Base-by-base conservation (phyloP, 2,113 vertebrate genomes). In the Rhodinocichla rosea region DNA sequence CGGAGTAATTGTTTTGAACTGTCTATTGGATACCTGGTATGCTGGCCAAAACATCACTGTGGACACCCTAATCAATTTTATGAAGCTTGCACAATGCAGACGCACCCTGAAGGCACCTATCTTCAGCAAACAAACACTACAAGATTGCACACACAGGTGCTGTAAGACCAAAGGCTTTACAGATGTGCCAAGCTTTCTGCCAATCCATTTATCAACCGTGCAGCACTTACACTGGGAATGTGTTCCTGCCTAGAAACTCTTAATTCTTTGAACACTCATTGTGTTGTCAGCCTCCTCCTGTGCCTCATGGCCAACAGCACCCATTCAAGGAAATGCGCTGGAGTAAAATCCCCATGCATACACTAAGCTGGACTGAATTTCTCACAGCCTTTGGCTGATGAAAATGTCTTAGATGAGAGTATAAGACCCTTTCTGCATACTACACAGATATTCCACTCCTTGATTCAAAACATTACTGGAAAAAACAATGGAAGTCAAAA, bases 301-400 rank as follows among this genome's bases (percentile, higher is more conserved):
- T 35, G 21, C 28, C 50, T 33, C 60, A 60, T 2, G 2, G 19
- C 10, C 17, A 87, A 4, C 18, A 39, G 10, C 20, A 30, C 4
- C 10, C 13, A 20, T 1, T 40, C 37, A 33, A 45, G 8, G 40
- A 47, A 56, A 67, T 21, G 21, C 10, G 12, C n/a, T 0, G 0
- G 13, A 56, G 4, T 33, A 28, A 2, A 75, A 6, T 40, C 16
- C 7, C 28, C 20, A 47, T 7, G 4, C 1, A n/a, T 28, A 11
- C 6, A 52, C 14, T 9, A n/a, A 7, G 7, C 6, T 70, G 39
- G 39, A 59, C 7, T 3, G 8, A 47, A 79, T 7, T 47, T 75
- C 18, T 62, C 40, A 9, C 7, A 16, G 7, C 35, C 11, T 65
- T 11, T 27, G 4, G 4, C 7, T 65, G 17, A 37, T 52, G 3